A percentile compares a stretch with the other conserved stretches of the same genome.
Evolutionary conservation across 2,797 vertebrate genomes (phyloP).

Genomic region (Podarcis lilfordi): DNA sequence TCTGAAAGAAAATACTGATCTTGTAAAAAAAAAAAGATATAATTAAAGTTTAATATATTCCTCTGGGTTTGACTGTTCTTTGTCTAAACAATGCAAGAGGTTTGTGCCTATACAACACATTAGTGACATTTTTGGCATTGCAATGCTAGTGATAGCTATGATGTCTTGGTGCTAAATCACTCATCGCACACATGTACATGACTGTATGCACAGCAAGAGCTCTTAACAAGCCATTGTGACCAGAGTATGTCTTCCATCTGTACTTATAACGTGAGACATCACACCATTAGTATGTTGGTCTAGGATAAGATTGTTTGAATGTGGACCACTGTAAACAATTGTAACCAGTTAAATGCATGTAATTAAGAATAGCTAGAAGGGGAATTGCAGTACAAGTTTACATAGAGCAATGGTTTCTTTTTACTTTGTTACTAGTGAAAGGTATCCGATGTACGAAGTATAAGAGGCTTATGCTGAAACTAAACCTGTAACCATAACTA

Average conservation of each 20-base stretch:
- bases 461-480: constrained; percentile 19
- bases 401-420: constrained; percentile 9
- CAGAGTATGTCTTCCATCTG: not conserved
- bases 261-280: constrained; percentile 19
- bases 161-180: constrained; percentile 54
- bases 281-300: constrained; percentile 22
- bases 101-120: constrained; percentile 30
- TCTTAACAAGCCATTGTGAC: not conserved
- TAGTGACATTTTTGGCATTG: constrained; percentile 18
- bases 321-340: not conserved
- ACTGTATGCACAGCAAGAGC: not conserved
- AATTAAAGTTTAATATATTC: not conserved
- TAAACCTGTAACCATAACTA: constrained; percentile 35
- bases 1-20: constrained; percentile 17
- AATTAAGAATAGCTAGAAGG: constrained; percentile 36
- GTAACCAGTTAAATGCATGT: constrained; percentile 37
- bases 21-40: constrained; percentile 25
- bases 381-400: constrained; percentile 12
- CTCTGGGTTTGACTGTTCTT: constrained; percentile 10
- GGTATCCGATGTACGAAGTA: not conserved
- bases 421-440: not conserved
- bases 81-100: constrained; percentile 13
- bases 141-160: constrained; percentile 20
- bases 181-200: constrained; percentile 35
- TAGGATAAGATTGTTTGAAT: constrained; percentile 28